phyloP scores from a whole-genome alignment of 1,140 invertebrate species.

The Brachionus rubens region DNA sequence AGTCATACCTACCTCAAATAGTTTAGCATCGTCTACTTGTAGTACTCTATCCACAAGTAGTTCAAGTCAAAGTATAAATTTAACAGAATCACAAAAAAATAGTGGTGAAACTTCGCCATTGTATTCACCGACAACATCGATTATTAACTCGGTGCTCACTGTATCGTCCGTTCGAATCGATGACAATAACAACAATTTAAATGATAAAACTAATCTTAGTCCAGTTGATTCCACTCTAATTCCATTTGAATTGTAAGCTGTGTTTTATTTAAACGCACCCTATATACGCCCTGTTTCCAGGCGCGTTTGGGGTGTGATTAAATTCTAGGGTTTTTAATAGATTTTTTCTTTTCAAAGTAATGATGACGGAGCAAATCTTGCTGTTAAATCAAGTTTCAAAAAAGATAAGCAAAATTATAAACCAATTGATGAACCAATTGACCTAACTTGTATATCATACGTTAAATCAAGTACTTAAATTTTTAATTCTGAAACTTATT shows the following conservation, averaged over 20 bases:
- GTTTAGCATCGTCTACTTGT: neutral
- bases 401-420: neutral
- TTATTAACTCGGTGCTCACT: neutral
- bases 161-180: conserved; percentile 1
- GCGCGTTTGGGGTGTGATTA: neutral
- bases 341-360: neutral
- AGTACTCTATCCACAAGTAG: conserved; percentile 18
- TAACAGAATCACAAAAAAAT: neutral
- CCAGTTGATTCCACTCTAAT: neutral
- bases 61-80: conserved; percentile 6
- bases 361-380: conserved; percentile 2
- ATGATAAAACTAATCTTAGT: neutral
- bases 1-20: neutral
- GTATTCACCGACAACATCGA: neutral
- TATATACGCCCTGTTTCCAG: too few species aligned
- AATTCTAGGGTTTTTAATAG: neutral
- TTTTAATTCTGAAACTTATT: neutral
- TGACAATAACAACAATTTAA: conserved; percentile 12
- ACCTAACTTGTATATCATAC: conserved; percentile 27
- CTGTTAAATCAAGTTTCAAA: neutral
- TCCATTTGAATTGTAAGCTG: conserved; percentile 12
- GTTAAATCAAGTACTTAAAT: conserved; percentile 37
- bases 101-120: conserved; percentile 19
- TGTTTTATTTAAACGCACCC: neutral
- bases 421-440: neutral